Evolutionary conservation across 2,113 vertebrate species (phyloP).

Genomic region (Cyprinus carpio): DNA sequence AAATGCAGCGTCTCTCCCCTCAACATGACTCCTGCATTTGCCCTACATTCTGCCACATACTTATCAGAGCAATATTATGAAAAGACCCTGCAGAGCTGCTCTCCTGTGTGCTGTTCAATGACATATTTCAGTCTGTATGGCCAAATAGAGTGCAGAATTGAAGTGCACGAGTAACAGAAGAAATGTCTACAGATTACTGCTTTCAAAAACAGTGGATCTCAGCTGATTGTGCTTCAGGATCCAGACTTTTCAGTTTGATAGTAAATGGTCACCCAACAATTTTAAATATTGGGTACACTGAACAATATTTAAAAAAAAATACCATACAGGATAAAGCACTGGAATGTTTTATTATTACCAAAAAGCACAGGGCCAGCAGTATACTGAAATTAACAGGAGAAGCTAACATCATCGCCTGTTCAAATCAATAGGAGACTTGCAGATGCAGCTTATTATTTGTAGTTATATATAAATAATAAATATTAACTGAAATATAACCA

Average conservation of each 20-base stretch:
- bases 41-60: slow-evolving; percentile 38
- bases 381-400: not conserved
- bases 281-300: not conserved
- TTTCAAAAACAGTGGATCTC: not conserved
- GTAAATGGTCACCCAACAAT: not conserved
- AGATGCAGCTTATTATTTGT: not conserved
- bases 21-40: not conserved
- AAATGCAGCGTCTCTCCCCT: not conserved
- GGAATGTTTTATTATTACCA: not conserved
- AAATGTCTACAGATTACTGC: not conserved
- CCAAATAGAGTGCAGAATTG: not conserved
- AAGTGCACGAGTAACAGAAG: not conserved
- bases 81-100: not conserved
- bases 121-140: not conserved
- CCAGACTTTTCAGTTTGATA: not conserved
- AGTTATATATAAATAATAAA: not conserved
- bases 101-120: not conserved
- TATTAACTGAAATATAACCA: too few relatives aligned
- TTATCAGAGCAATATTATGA: not conserved
- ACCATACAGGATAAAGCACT: not conserved
- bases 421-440: not conserved
- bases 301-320: not conserved
- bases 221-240: not conserved
- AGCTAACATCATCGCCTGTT: not conserved
- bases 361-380: not conserved